These are phyloP conservation scores for Agrotis puta DNA, from an alignment of 2,888 invertebrate species.

Conservation along the genomic window DNA sequence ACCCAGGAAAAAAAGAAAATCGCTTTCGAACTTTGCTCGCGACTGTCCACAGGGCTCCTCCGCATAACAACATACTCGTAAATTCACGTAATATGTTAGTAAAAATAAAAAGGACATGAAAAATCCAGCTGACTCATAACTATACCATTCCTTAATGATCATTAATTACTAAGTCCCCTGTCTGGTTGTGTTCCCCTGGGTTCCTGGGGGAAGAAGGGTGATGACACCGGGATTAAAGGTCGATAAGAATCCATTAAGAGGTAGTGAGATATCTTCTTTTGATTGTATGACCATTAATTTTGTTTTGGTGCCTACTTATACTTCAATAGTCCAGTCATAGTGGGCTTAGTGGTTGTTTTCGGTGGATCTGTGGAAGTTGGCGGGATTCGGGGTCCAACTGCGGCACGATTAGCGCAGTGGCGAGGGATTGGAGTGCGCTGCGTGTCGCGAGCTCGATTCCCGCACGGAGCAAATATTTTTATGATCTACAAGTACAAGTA, in stretches of 20 bases:
- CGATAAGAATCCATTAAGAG: conserved; percentile 38
- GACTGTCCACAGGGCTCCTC: neutral
- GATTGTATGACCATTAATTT: conserved; percentile 5
- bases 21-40: too few relatives aligned
- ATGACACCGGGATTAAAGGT: conserved; percentile 33
- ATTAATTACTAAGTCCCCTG: conserved; percentile 43
- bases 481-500: too few relatives aligned
- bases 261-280: neutral
- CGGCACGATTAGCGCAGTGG: too few relatives aligned
- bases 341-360: too few relatives aligned
- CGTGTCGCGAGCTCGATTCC: too few relatives aligned
- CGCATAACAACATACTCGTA: neutral
- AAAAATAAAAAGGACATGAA: conserved; percentile 25
- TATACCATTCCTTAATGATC: conserved; percentile 40
- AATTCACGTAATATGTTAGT: neutral
- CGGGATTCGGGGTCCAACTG: too few relatives aligned
- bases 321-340: too few relatives aligned
- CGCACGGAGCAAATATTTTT: too few relatives aligned
- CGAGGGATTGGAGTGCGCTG: too few relatives aligned
- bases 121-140: conserved; percentile 53
- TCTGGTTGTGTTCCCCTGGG: conserved; percentile 14
- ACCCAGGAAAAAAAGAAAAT: too few relatives aligned
- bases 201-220: conserved; percentile 16
- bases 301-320: neutral
- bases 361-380: too few relatives aligned